Percentiles rank a stretch among this genome's conserved stretches.
These are phyloP conservation scores for Mesoligia furuncula DNA, from an alignment of 2,888 invertebrate species.

Conservation along the genomic window DNA sequence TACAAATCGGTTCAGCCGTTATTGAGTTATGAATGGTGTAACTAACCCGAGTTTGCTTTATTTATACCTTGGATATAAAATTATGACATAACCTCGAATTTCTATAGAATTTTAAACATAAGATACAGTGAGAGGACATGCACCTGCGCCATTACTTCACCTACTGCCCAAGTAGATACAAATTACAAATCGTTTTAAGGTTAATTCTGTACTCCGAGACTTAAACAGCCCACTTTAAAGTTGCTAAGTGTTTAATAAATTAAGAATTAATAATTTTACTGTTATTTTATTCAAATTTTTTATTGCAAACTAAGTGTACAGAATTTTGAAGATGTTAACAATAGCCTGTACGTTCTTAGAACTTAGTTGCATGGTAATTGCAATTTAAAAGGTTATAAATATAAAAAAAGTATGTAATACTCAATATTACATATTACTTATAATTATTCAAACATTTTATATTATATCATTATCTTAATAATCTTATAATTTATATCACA, in stretches of 20 bases:
- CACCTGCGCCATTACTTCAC: slow-evolving; percentile 52
- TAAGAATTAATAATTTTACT: slow-evolving; percentile 23
- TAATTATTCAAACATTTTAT: no score
- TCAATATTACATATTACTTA: no score
- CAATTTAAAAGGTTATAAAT: no score
- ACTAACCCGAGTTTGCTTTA: background rate
- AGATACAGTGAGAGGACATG: slow-evolving; percentile 51
- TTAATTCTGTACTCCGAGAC: slow-evolving; percentile 50
- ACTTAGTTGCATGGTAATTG: no score
- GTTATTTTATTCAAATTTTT: background rate
- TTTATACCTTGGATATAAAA: slow-evolving; percentile 8
- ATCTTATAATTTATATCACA: no score
- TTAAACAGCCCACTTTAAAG: slow-evolving; percentile 37
- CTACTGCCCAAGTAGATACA: slow-evolving; percentile 14
- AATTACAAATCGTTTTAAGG: slow-evolving; percentile 46
- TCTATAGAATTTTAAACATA: slow-evolving; percentile 46
- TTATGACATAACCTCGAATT: slow-evolving; percentile 47
- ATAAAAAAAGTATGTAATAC: no score
- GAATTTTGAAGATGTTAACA: no score
- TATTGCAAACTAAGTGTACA: no score
- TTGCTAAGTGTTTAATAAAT: slow-evolving; percentile 18
- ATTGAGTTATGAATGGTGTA: background rate
- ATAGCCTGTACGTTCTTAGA: no score
- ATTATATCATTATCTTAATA: no score
- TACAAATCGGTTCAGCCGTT: background rate